Evolutionary conservation across 2,113 vertebrate genomes (phyloP).

Genomic region (Cochlearius cochlearius): DNA sequence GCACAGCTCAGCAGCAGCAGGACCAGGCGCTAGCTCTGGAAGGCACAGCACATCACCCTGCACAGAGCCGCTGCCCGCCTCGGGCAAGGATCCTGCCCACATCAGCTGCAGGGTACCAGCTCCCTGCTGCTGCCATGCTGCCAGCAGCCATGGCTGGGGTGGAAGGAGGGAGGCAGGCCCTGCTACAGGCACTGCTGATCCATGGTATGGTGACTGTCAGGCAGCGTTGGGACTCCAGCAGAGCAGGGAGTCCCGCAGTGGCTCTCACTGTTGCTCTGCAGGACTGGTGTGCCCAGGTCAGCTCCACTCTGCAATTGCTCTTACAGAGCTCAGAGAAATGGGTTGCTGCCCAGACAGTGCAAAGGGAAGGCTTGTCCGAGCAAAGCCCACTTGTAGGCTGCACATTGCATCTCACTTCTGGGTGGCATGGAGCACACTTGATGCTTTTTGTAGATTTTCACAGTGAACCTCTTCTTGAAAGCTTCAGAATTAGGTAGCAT

Average conservation of each 20-base stretch:
- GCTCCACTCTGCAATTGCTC: not conserved
- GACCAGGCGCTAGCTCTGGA: not conserved
- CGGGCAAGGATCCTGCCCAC: not conserved
- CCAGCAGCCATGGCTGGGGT: rapidly evolving
- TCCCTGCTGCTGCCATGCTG: not conserved
- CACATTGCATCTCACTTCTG: not conserved
- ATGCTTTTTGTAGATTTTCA: not conserved
- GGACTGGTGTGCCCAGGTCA: not conserved
- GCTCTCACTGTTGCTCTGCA: not conserved
- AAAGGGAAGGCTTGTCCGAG: not conserved
- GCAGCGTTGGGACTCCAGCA: not conserved
- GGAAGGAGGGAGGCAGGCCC: not conserved
- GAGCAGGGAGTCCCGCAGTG: not conserved
- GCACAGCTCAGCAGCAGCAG: not conserved
- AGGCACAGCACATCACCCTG: not conserved
- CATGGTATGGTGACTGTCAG: not conserved
- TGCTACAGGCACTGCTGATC: not conserved
- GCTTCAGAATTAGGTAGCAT: not conserved
- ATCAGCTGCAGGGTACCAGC: not conserved
- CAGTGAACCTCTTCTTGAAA: not conserved
- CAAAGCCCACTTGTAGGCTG: not conserved
- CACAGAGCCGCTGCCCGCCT: not conserved
- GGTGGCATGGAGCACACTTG: not conserved
- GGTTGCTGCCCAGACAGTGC: rapidly evolving
- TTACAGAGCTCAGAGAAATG: not conserved